Evolutionary conservation across 1,140 invertebrate genomes (phyloP).

Genomic region (Amyelois transitella): DNA sequence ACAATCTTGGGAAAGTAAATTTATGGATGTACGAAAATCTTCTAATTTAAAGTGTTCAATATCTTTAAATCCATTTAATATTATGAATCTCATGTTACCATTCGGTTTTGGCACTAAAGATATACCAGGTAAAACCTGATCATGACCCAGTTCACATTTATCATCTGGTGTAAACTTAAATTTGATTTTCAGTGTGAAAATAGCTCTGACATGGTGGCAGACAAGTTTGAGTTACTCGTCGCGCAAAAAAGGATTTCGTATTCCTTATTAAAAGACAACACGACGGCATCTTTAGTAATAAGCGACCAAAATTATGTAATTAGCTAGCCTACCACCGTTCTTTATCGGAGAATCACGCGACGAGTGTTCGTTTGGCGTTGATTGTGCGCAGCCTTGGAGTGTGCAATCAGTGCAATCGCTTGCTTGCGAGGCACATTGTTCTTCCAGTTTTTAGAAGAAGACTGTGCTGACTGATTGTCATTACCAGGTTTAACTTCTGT

Average conservation of each 20-base stretch:
- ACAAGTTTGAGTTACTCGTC: not conserved
- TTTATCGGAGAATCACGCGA: not conserved
- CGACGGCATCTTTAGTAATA: slow-evolving; percentile 5
- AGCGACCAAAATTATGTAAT: slow-evolving; percentile 2
- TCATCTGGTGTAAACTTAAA: not conserved
- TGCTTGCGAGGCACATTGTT: no score
- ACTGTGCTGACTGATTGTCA: not conserved
- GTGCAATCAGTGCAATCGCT: not conserved
- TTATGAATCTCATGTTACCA: no score
- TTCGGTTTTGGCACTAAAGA: not conserved
- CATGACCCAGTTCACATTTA: not conserved
- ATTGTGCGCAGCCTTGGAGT: no score
- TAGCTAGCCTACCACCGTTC: not conserved
- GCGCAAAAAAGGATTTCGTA: slow-evolving; percentile 2
- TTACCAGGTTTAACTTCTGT: not conserved
- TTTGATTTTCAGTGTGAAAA: not conserved
- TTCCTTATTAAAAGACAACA: slow-evolving; percentile 7
- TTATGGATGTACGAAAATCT: not conserved
- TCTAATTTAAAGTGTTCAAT: not conserved
- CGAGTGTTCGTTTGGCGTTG: not conserved
- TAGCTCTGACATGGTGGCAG: not conserved
- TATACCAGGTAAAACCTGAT: not conserved
- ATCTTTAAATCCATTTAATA: not conserved
- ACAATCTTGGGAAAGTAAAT: not conserved
- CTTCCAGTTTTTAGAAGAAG: no score